Conservation (phyloP, 2,113 vertebrate genomes). For the Pardalotus punctatus region DNA sequence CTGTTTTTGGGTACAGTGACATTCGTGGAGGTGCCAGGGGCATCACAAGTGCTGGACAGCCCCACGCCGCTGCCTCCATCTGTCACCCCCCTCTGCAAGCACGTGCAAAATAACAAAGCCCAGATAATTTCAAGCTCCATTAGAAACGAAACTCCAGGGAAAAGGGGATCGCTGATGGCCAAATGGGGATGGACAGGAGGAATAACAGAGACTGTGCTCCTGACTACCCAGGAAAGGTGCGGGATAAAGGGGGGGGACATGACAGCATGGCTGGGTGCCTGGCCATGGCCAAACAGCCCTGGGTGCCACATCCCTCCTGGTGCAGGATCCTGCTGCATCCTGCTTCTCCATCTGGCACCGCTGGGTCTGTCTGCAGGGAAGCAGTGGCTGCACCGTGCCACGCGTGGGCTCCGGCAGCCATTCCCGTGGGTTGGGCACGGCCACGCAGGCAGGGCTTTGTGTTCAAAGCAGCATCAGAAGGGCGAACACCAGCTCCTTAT, state of each 20-base stretch:
- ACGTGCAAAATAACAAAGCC: constrained; percentile 12
- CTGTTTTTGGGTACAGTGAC: background rate
- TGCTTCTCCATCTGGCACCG: accelerated
- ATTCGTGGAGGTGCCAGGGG: background rate
- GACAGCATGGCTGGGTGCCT: background rate
- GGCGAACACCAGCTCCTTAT: background rate
- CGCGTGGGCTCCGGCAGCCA: accelerated
- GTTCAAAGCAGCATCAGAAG: constrained; percentile 44
- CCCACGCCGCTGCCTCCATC: background rate
- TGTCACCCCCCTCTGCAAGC: background rate
- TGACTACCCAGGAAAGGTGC: background rate
- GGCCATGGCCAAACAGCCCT: accelerated
- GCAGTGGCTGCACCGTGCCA: accelerated
- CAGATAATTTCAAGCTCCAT: constrained; percentile 67
- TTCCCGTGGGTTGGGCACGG: background rate
- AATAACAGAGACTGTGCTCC: background rate
- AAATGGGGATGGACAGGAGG: constrained; percentile 30
- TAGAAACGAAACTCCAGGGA: constrained; percentile 32
- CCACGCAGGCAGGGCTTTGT: background rate
- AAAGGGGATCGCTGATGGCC: background rate
- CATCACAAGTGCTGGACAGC: background rate
- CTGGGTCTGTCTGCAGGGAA: accelerated
- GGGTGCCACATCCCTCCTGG: background rate
- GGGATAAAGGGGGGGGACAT: background rate
- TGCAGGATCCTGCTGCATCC: background rate